These are phyloP conservation scores for Arremon brunneinucha DNA, from an alignment of 2,797 vertebrate species.

Conservation along the genomic window DNA sequence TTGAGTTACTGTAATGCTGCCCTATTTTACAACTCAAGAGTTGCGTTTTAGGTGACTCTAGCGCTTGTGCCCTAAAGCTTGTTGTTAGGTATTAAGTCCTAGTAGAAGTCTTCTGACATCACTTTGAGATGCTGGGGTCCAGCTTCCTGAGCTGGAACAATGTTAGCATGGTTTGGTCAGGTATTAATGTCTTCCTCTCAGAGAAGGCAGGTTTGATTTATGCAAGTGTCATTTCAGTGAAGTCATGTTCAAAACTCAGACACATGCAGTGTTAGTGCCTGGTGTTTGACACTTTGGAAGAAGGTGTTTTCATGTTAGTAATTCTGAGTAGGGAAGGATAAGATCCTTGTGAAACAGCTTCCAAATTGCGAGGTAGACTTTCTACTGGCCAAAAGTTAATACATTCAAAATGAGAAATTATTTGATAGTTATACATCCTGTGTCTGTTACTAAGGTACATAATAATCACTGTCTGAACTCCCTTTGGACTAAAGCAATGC, in stretches of 20 bases:
- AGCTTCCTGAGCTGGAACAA: not conserved
- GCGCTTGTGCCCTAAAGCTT: not conserved
- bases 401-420: not conserved
- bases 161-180: not conserved
- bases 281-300: not conserved
- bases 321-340: not conserved
- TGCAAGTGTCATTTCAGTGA: not conserved
- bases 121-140: not conserved
- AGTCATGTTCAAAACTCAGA: fast-evolving
- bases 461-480: not conserved
- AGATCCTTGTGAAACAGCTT: not conserved
- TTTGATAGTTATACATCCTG: not conserved
- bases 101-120: not conserved
- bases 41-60: not conserved
- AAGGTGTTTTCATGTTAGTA: not conserved
- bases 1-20: not conserved
- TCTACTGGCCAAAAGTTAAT: not conserved
- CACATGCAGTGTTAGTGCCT: not conserved
- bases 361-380: not conserved
- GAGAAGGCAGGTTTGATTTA: not conserved
- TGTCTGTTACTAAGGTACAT: not conserved
- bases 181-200: not conserved
- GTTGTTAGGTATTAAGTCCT: not conserved
- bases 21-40: not conserved
- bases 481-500: not conserved